A percentile compares a stretch with the other conserved stretches of the same genome.
Evolutionary conservation across 2,797 vertebrate genomes (phyloP).

Genomic region (Cynopterus sphinx): DNA sequence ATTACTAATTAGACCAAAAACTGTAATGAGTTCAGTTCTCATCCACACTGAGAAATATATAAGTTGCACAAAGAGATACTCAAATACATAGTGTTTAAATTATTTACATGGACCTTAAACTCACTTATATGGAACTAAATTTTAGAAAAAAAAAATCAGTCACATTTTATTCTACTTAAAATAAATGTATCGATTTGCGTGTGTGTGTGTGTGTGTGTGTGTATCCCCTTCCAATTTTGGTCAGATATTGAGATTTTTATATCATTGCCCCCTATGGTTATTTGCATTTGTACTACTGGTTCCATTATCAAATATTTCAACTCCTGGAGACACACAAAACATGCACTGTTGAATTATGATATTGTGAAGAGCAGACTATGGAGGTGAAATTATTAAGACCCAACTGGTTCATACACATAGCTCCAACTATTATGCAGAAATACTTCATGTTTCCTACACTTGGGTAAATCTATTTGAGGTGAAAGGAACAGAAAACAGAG

Average conservation of each 20-base stretch:
- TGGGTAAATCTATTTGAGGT: neutral
- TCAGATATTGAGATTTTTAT: neutral
- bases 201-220: neutral
- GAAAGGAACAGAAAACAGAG: conserved; percentile 4
- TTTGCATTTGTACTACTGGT: neutral
- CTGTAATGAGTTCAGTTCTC: neutral
- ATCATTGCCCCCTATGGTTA: neutral
- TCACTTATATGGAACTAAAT: neutral
- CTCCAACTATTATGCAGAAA: neutral
- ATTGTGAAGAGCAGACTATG: neutral
- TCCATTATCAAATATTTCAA: neutral
- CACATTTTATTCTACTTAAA: conserved; percentile 34
- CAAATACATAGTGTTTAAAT: conserved; percentile 14
- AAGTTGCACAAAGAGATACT: conserved; percentile 3
- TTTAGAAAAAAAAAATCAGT: conserved; percentile 11
- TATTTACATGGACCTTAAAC: neutral
- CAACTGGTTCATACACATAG: conserved; percentile 68
- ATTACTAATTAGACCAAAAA: conserved; percentile 32
- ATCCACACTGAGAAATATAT: conserved; percentile 18
- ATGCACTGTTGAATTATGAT: conserved; percentile 50
- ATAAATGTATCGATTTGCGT: neutral
- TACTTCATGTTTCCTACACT: neutral
- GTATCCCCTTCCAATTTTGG: neutral
- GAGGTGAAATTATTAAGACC: conserved; percentile 24
- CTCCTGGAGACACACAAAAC: conserved; percentile 69